These are phyloP conservation scores for Aplysina aerophoba DNA, from an alignment of 37 sponge, comb jelly and placozoan genomes.

Conservation along the genomic window DNA sequence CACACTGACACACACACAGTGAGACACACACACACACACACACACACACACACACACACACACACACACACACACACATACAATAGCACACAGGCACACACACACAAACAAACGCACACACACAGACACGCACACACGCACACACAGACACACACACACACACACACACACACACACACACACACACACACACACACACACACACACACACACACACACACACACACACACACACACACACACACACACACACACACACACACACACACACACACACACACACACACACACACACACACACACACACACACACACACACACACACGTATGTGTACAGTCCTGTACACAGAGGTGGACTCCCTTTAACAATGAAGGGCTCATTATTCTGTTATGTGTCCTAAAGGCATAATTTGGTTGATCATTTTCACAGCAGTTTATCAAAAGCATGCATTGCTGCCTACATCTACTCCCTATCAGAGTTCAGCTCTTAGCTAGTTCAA, in stretches of 20 bases:
- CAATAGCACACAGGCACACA: neutral
- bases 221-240: slow-evolving; percentile 31
- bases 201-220: neutral
- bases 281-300: slow-evolving; percentile 11
- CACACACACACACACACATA: slow-evolving; percentile 20
- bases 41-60: slow-evolving; percentile 22
- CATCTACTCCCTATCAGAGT: too few species aligned
- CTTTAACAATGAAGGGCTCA: neutral
- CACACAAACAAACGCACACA: slow-evolving; percentile 12
- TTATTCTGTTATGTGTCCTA: too few species aligned
- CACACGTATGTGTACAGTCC: slow-evolving; percentile 27
- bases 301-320: slow-evolving; percentile 28
- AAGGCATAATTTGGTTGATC: too few species aligned
- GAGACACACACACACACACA: too few species aligned
- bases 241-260: slow-evolving; percentile 22
- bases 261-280: slow-evolving; percentile 36
- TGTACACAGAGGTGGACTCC: too few species aligned
- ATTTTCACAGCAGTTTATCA: too few species aligned
- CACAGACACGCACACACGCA: slow-evolving; percentile 29
- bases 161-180: slow-evolving; percentile 10
- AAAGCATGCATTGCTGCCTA: too few species aligned
- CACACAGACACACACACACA: slow-evolving; percentile 13
- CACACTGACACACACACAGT: too few species aligned
- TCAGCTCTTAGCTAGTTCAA: too few species aligned
- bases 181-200: neutral